Evolutionary conservation across 2,113 vertebrate species (phyloP).

Genomic region (Myanophis thanlyinensis): DNA sequence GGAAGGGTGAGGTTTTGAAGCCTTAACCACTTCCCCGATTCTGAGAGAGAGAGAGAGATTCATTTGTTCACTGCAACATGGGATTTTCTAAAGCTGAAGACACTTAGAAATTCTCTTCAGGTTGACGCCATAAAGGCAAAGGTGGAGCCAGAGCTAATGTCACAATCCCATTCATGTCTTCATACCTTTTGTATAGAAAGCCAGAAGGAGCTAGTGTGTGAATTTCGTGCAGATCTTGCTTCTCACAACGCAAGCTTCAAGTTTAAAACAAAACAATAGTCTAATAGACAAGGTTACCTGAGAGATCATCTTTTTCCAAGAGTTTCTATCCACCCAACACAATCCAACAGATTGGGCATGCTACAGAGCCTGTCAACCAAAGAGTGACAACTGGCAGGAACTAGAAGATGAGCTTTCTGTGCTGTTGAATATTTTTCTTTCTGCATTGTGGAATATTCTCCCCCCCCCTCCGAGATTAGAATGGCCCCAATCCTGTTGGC

Average conservation of each 20-base stretch:
- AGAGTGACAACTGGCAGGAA: neutral
- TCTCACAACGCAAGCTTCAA: neutral
- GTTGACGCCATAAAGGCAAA: neutral
- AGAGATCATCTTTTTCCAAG: neutral
- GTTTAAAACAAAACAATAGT: neutral
- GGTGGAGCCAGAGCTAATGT: neutral
- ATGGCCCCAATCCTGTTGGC: neutral
- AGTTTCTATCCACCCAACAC: neutral
- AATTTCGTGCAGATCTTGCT: neutral
- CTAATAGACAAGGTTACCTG: neutral
- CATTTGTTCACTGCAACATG: neutral
- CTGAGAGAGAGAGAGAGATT: neutral
- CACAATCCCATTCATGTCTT: neutral
- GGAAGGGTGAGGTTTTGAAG: neutral
- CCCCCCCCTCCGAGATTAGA: neutral
- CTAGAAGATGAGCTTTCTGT: neutral
- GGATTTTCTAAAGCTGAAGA: neutral
- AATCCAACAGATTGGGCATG: neutral
- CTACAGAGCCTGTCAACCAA: neutral
- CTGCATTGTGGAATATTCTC: neutral
- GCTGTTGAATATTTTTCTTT: too few species aligned
- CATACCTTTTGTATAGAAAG: neutral
- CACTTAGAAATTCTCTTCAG: neutral
- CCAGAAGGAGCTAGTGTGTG: neutral
- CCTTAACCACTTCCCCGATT: neutral